These are phyloP conservation scores for Rhagonycha fulva DNA, from an alignment of 2,888 invertebrate species.

Conservation along the genomic window DNA sequence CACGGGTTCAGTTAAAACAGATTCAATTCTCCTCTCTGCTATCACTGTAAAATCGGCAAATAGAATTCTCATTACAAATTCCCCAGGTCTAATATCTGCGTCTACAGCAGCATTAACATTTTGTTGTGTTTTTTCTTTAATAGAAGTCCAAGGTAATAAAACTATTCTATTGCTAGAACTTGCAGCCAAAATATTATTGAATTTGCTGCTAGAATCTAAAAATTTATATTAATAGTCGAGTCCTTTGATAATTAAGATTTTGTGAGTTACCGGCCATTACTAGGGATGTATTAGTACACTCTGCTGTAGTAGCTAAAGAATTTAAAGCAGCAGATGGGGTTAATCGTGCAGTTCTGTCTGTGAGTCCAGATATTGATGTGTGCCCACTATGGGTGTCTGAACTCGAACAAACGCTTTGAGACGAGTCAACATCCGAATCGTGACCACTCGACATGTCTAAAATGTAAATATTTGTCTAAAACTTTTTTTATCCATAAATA, in stretches of 20 bases:
- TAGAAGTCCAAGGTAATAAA: constrained; percentile 83
- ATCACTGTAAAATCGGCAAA: constrained; percentile 94
- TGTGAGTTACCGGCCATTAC: not conserved
- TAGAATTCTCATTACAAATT: constrained; percentile 93
- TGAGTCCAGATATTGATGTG: constrained; percentile 50
- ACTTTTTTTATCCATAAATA: not conserved
- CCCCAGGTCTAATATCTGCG: constrained; percentile 82
- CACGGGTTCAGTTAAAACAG: constrained; percentile 88
- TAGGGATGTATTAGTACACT: constrained; percentile 15
- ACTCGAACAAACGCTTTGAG: constrained; percentile 51
- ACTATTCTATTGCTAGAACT: constrained; percentile 56
- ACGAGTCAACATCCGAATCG: constrained; percentile 53
- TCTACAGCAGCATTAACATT: constrained; percentile 51
- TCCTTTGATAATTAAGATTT: not conserved
- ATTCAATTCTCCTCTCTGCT: constrained; percentile 94
- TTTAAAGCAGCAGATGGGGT: constrained; percentile 49
- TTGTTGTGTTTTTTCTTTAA: constrained; percentile 66
- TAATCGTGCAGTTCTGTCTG: constrained; percentile 48
- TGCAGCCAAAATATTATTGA: constrained; percentile 26
- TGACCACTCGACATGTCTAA: constrained; percentile 33
- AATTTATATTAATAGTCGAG: not conserved
- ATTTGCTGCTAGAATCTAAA: constrained; percentile 37
- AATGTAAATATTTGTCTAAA: not conserved
- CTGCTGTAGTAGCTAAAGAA: constrained; percentile 33
- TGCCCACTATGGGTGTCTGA: constrained; percentile 53